Evolutionary conservation across 2,888 invertebrate species (phyloP).

Genomic region (Allophyes oxyacanthae): DNA sequence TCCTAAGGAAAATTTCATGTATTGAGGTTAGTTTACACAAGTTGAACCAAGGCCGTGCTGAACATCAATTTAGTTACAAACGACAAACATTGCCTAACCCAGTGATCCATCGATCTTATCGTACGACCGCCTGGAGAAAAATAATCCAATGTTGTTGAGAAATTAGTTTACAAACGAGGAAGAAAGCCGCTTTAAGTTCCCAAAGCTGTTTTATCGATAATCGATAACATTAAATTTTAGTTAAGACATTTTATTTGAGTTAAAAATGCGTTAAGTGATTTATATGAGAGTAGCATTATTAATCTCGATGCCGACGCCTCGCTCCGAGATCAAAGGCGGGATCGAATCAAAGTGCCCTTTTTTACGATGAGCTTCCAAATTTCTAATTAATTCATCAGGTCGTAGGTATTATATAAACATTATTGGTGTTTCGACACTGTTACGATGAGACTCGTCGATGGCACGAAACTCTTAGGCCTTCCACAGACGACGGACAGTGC

Average conservation of each 20-base stretch:
- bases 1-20: conserved; percentile 30
- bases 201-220: conserved; percentile 39
- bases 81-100: conserved; percentile 38
- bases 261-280: conserved; percentile 68
- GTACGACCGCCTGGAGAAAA: conserved; percentile 37
- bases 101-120: conserved; percentile 50
- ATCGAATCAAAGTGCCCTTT: conserved; percentile 52
- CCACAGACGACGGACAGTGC: no score
- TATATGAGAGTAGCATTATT: conserved; percentile 53
- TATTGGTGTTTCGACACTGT: conserved; percentile 49
- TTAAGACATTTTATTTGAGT: conserved; percentile 64
- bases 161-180: conserved; percentile 40
- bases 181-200: conserved; percentile 28
- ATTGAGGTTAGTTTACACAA: conserved; percentile 48
- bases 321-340: conserved; percentile 63
- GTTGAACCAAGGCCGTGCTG: conserved; percentile 27
- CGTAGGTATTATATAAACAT: conserved; percentile 66
- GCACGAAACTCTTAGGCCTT: conserved; percentile 3
- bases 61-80: conserved; percentile 34
- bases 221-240: conserved; percentile 56
- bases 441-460: conserved; percentile 3
- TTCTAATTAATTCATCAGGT: conserved; percentile 72
- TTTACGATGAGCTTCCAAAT: conserved; percentile 64
- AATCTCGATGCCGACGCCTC: conserved; percentile 50
- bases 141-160: conserved; percentile 44